A percentile compares a stretch with the other conserved stretches of the same genome.
These are phyloP conservation scores for Monoplex corrugatus DNA, from an alignment of 2,888 invertebrate species.

Conservation along the genomic window DNA sequence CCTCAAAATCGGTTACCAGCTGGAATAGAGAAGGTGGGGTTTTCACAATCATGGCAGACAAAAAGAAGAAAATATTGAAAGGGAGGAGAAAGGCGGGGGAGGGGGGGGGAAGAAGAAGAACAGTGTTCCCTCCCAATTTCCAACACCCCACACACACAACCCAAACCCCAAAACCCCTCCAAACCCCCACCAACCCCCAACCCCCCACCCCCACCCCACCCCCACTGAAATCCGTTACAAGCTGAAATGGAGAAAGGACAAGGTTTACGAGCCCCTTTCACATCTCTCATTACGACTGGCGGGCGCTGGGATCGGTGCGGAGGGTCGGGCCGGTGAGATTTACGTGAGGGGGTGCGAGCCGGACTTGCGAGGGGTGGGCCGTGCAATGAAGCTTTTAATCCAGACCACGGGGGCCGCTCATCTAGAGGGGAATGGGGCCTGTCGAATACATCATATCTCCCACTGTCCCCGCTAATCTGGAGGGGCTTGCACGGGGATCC, in stretches of 20 bases:
- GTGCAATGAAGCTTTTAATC: constrained; percentile 43
- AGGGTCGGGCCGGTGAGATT: constrained; percentile 24
- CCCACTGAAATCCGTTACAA: not conserved
- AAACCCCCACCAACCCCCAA: not conserved
- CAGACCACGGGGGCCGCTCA: not conserved
- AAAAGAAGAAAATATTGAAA: not conserved
- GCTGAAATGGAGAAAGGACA: constrained; percentile 20
- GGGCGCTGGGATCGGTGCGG: not conserved
- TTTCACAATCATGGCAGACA: not conserved
- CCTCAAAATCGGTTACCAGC: not conserved
- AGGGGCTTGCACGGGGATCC: not conserved
- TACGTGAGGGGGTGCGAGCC: not conserved
- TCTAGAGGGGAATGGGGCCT: not conserved
- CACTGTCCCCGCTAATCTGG: constrained; percentile 28
- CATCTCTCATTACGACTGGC: constrained; percentile 34
- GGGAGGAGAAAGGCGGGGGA: not conserved
- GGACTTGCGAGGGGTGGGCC: not conserved
- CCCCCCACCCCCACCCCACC: not conserved
- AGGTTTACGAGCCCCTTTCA: constrained; percentile 37
- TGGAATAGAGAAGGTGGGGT: not conserved
- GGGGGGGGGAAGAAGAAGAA: not conserved
- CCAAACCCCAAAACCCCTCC: not conserved
- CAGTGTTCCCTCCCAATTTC: not conserved
- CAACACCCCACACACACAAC: not conserved
- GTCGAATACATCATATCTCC: constrained; percentile 44